A percentile compares a stretch with the other conserved stretches of the same genome.
Evolutionary conservation across 2,113 vertebrate species (phyloP).

Genomic region (Upupa epops): DNA sequence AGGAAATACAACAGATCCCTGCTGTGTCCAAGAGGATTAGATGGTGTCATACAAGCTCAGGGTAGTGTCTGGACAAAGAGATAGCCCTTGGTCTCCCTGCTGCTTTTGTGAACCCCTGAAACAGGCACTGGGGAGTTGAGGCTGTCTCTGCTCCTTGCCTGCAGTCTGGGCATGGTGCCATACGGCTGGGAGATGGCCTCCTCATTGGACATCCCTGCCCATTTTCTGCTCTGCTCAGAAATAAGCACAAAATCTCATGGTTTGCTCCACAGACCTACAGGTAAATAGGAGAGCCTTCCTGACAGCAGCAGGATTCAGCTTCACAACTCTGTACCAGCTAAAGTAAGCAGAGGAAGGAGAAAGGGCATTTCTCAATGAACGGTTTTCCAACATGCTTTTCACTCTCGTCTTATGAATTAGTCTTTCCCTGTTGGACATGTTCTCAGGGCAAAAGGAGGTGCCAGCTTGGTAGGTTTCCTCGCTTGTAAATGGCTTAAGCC

Average conservation of each 20-base stretch:
- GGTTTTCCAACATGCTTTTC: neutral
- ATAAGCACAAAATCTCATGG: neutral
- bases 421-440: neutral
- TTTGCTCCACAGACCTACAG: neutral
- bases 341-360: neutral
- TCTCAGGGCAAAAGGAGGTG: neutral
- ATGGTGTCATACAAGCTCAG: neutral
- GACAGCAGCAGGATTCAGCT: neutral
- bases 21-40: neutral
- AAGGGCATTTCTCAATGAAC: neutral
- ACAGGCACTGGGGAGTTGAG: neutral
- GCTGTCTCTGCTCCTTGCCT: neutral
- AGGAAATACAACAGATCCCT: neutral
- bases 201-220: neutral
- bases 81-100: neutral
- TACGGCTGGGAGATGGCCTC: neutral
- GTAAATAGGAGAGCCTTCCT: neutral
- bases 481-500: neutral
- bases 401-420: neutral
- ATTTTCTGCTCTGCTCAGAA: fast-evolving
- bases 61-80: neutral
- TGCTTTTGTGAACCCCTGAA: neutral
- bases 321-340: neutral
- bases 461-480: neutral
- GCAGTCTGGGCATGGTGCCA: neutral